Conservation (phyloP, 1,140 invertebrate species). For the Anastatus disparis region DNA sequence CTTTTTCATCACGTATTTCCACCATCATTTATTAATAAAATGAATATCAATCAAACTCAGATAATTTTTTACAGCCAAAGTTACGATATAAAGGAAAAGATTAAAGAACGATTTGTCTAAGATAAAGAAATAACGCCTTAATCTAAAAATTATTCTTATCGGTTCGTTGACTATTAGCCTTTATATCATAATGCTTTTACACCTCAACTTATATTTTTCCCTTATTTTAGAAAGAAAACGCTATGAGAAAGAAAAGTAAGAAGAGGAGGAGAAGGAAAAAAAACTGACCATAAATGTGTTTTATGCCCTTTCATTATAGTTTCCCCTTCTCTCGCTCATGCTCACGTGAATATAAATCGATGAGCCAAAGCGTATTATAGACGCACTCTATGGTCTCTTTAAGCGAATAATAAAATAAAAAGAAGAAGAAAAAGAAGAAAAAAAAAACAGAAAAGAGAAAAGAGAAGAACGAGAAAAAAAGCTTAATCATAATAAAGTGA, state of each 20-base stretch:
- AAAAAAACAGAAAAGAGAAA: no score
- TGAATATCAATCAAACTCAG: no score
- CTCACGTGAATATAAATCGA: constrained; percentile 1
- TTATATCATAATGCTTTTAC: background rate
- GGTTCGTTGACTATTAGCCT: background rate
- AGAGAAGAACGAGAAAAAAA: constrained; percentile 2
- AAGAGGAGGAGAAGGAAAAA: background rate
- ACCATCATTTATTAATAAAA: no score
- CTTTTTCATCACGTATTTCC: no score
- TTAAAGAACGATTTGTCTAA: no score
- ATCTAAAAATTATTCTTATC: constrained; percentile 1
- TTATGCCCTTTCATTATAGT: constrained; percentile 5
- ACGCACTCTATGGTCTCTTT: background rate
- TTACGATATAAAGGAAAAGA: no score
- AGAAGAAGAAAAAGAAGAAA: no score
- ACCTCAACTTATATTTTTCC: no score
- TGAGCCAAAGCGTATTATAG: background rate
- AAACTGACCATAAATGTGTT: background rate
- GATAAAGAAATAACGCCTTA: background rate
- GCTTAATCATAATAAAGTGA: constrained; percentile 28
- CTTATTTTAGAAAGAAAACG: no score
- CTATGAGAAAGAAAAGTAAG: background rate
- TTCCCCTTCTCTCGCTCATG: background rate
- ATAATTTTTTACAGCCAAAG: no score
- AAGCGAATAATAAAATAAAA: no score